These are phyloP conservation scores for Tribolium freemani DNA, from an alignment of 2,888 invertebrate genomes.

Conservation along the genomic window DNA sequence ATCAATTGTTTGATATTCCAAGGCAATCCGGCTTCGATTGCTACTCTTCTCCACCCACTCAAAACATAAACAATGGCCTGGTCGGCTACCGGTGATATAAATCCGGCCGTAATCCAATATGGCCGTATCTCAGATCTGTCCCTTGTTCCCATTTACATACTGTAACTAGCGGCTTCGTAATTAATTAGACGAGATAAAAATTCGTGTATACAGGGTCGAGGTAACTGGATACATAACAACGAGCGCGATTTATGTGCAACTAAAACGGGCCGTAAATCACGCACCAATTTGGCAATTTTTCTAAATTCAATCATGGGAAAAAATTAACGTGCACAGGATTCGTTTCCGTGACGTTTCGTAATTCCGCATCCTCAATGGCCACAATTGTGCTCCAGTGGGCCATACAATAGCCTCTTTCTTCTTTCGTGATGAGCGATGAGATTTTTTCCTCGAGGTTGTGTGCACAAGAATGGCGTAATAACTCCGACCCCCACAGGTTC, in stretches of 20 bases:
- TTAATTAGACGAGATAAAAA: constrained; percentile 38
- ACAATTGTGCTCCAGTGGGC: not conserved
- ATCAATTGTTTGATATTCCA: constrained; percentile 41
- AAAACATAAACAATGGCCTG: constrained; percentile 38
- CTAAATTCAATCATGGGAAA: not conserved
- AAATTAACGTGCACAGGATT: not conserved
- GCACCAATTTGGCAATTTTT: not conserved
- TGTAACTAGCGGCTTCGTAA: constrained; percentile 34
- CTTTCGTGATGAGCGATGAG: constrained; percentile 17
- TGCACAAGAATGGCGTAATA: constrained; percentile 15
- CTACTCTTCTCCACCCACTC: constrained; percentile 40
- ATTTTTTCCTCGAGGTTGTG: constrained; percentile 10
- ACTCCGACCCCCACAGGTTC: constrained; percentile 5
- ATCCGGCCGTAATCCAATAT: constrained; percentile 41
- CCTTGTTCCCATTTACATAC: constrained; percentile 40
- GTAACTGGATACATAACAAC: constrained; percentile 6
- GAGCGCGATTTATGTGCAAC: not conserved
- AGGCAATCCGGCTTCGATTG: constrained; percentile 36
- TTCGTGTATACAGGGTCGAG: not conserved
- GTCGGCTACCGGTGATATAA: constrained; percentile 39
- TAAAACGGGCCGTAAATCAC: not conserved
- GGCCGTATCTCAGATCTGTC: constrained; percentile 43
- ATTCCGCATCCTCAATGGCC: not conserved
- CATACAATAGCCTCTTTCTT: not conserved
- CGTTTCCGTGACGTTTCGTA: constrained; percentile 17